phyloP scores from a whole-genome alignment of 2,797 vertebrate genomes.

The Myoxocephalus aenaeus region DNA sequence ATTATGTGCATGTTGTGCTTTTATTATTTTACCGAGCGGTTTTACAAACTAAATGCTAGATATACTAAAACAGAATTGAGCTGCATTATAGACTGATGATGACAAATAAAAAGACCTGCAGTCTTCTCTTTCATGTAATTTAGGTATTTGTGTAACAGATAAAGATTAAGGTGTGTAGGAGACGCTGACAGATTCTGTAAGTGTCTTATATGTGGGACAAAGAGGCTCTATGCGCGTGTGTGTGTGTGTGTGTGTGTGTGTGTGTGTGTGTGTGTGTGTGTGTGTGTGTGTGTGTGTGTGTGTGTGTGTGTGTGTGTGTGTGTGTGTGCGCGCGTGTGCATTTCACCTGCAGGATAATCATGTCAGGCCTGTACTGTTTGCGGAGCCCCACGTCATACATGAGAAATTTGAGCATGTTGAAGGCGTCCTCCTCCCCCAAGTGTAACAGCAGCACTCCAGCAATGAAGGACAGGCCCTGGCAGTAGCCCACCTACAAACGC shows the following conservation, averaged over 20 bases:
- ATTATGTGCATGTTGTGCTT: background rate
- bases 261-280: no score
- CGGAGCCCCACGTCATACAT: constrained; percentile 96
- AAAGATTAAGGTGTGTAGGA: background rate
- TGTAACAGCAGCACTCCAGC: constrained; percentile 95
- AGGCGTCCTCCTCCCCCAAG: constrained; percentile 96
- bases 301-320: no score
- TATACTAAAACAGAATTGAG: no score
- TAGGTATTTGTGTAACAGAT: background rate
- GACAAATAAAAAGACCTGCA: background rate
- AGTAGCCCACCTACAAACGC: constrained; percentile 90
- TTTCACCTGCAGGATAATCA: constrained; percentile 96
- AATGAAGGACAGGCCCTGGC: constrained; percentile 97
- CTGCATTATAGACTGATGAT: background rate
- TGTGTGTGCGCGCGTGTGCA: background rate
- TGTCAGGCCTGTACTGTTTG: constrained; percentile 96
- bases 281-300: no score
- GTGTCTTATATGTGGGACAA: background rate
- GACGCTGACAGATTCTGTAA: background rate
- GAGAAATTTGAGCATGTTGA: constrained; percentile 94
- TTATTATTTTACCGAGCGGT: background rate
- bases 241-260: background rate
- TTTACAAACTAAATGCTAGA: no score
- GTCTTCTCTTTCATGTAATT: background rate
- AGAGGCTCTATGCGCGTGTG: background rate